Base-by-base conservation (phyloP, 2,113 vertebrate genomes). In the Apteryx mantelli region DNA sequence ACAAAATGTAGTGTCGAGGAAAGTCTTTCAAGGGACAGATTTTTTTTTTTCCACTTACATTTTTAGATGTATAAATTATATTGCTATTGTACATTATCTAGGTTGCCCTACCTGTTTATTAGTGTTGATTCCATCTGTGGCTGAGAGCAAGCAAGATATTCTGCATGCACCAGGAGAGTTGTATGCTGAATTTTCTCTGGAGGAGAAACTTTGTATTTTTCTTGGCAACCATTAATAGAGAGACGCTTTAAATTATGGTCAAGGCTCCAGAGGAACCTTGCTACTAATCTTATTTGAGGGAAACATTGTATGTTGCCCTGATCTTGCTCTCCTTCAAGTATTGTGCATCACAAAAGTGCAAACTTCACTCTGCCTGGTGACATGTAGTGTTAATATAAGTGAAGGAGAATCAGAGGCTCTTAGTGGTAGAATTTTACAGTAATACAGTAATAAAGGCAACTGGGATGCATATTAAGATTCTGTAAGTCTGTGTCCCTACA, bases 81-180 rank as follows among this genome's bases (percentile, higher is more conserved):
- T 48, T 48, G 3, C 11, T 48, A 3, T 63, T 18, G 20, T 14
- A 12, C 0, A 0, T 34, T 70, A 30, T 86, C 25, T 42, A 8
- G 61, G 42, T 76, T 80, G 9, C 20, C 21, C 21, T 36, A 7
- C 56, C 44, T 91, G 7, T 79, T 75, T 73, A 19, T 92, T 88
- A 13, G 3, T 53, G 77, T 84, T 81, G 50, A 34, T 70, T 91
- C 26, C 81, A 48, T 16, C 71, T 65, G 22, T 82, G 85, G 20
- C 50, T 70, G 60, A 53, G 20, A 30, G 42, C 78, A 32, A 36
- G 25, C 50, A 88, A 94, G 88, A 60, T 68, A 50, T 19, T 78
- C 68, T 77, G 9, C 21, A 7, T 52, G 7, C 2, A 55, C 5
- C n/a, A 83, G 30, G 55, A 81, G 40, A 50, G 20, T 70, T 85